A percentile compares a stretch with the other conserved stretches of the same genome.
Evolutionary conservation across 2,113 vertebrate genomes (phyloP).

Genomic region (Myotis yumanensis): DNA sequence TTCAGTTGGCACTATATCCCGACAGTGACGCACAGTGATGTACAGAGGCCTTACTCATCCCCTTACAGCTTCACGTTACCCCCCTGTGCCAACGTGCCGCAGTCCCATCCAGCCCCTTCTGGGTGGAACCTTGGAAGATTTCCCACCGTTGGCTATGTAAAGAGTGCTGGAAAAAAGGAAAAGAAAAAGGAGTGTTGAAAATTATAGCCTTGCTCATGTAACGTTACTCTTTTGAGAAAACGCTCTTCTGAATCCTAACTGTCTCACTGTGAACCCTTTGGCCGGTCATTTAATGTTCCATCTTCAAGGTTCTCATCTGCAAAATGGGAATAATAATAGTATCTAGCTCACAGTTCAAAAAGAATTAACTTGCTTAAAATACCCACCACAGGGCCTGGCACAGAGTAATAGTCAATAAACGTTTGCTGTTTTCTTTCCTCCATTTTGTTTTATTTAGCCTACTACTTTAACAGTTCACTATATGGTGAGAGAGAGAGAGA

Average conservation of each 20-base stretch:
- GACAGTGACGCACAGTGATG: not conserved
- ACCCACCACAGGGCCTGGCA: not conserved
- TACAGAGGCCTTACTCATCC: not conserved
- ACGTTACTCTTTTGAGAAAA: not conserved
- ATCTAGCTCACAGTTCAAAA: not conserved
- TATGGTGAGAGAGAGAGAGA: not conserved
- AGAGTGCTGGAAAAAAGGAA: too few species aligned
- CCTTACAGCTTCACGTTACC: too few species aligned
- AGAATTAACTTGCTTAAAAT: not conserved
- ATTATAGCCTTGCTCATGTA: not conserved
- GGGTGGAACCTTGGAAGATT: not conserved
- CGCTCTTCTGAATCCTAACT: not conserved
- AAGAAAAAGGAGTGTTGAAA: not conserved
- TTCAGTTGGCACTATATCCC: not conserved
- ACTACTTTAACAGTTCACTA: not conserved
- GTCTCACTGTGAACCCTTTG: not conserved
- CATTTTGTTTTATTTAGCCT: not conserved
- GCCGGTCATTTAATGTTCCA: not conserved
- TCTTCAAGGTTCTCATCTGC: not conserved
- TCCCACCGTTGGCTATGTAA: not conserved
- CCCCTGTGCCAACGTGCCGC: rapidly evolving
- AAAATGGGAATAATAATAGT: not conserved
- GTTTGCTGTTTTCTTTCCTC: not conserved
- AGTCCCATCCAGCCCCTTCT: not conserved
- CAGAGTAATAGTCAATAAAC: not conserved